phyloP scores from a whole-genome alignment of 1,140 invertebrate species.

The Hylyphantes graminicola region DNA sequence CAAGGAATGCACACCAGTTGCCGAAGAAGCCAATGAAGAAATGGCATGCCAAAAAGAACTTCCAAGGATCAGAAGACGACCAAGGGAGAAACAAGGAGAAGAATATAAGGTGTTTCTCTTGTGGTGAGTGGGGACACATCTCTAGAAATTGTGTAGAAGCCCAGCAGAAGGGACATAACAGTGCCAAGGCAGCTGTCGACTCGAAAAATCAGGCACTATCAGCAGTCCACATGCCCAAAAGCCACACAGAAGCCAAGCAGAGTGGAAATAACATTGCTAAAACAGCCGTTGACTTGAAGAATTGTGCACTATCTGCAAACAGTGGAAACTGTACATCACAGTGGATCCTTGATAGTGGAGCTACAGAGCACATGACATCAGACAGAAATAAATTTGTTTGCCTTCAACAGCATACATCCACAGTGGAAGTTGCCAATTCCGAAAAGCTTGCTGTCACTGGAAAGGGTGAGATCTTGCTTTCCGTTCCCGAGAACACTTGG shows the following conservation, averaged over 20 bases:
- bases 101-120: constrained; percentile 12
- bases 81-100: not conserved
- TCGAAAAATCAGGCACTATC: not conserved
- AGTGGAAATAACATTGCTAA: not conserved
- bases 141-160: constrained; percentile 4
- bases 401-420: not conserved
- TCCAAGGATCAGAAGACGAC: not conserved
- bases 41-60: not conserved
- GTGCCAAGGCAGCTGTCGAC: constrained; percentile 13
- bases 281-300: constrained; percentile 2
- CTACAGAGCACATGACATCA: constrained; percentile 28
- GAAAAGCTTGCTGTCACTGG: not conserved
- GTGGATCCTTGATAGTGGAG: constrained; percentile 30
- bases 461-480: not conserved
- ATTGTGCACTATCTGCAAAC: not conserved
- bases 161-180: constrained; percentile 4
- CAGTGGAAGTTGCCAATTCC: constrained; percentile 13
- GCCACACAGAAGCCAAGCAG: not conserved
- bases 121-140: constrained; percentile 32
- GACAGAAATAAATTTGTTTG: constrained; percentile 7
- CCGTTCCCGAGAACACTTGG: too few relatives aligned
- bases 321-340: not conserved
- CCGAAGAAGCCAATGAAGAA: constrained; percentile 12
- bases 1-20: not conserved
- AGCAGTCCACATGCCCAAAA: not conserved